phyloP scores from a whole-genome alignment of 2,888 invertebrate species.

The Clunio marinus region DNA sequence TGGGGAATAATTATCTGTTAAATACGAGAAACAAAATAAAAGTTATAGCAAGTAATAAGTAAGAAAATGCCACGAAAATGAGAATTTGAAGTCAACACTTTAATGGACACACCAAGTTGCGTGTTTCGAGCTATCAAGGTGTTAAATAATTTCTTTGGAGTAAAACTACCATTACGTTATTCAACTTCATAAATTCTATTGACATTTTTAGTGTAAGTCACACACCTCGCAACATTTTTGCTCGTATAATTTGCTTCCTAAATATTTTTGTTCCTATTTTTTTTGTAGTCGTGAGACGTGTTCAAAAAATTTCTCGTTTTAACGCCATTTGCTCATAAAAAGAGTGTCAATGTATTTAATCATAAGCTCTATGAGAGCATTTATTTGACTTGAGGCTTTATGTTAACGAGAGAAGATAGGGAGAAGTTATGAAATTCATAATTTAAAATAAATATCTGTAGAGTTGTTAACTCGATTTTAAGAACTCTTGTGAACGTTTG shows the following conservation, averaged over 20 bases:
- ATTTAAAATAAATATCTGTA: too few relatives aligned
- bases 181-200: constrained; percentile 31
- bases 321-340: constrained; percentile 35
- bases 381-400: too few relatives aligned
- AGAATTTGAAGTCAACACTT: not conserved
- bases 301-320: constrained; percentile 13
- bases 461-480: too few relatives aligned
- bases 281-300: not conserved
- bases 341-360: constrained; percentile 31
- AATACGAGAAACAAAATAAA: too few relatives aligned
- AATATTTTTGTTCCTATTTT: not conserved
- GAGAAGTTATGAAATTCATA: too few relatives aligned
- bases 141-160: constrained; percentile 27
- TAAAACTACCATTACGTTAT: constrained; percentile 11
- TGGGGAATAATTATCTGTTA: too few relatives aligned
- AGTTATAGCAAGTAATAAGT: too few relatives aligned
- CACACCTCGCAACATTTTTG: constrained; percentile 26
- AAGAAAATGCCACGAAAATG: too few relatives aligned
- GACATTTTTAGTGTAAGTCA: constrained; percentile 34
- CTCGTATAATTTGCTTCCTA: not conserved
- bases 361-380: not conserved
- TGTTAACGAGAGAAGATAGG: too few relatives aligned
- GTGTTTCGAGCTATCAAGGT: constrained; percentile 31
- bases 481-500: too few relatives aligned
- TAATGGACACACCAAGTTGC: not conserved